These are phyloP conservation scores for Oostethus manadensis DNA, from an alignment of 2,113 vertebrate species.

Conservation along the genomic window DNA sequence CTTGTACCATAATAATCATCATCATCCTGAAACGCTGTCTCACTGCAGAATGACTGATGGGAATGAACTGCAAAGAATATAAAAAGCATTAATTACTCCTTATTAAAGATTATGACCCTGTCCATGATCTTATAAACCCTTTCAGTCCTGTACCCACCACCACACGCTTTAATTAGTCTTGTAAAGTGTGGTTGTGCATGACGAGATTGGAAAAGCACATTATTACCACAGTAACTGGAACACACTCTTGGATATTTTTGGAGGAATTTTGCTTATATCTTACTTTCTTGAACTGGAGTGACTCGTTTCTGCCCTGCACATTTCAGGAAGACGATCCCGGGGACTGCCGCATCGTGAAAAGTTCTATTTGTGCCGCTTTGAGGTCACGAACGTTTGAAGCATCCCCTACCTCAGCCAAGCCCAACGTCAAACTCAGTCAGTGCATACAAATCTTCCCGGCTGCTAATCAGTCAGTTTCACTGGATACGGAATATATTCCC, in stretches of 20 bases:
- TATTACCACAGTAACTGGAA: not conserved
- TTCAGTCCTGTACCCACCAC: slow-evolving; percentile 14
- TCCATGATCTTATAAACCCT: slow-evolving; percentile 10
- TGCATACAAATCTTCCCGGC: slow-evolving; percentile 20
- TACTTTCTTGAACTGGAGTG: not conserved
- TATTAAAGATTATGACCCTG: slow-evolving; percentile 13
- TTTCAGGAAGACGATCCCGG: slow-evolving; percentile 1
- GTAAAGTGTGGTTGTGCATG: slow-evolving; percentile 5
- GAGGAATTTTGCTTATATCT: not conserved
- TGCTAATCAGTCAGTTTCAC: slow-evolving; percentile 39
- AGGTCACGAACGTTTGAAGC: not conserved
- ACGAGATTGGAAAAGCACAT: not conserved
- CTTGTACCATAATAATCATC: slow-evolving; percentile 1
- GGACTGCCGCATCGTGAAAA: not conserved
- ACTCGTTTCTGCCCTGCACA: not conserved
- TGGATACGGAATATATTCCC: slow-evolving; percentile 35
- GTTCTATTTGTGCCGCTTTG: not conserved
- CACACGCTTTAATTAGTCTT: slow-evolving; percentile 9
- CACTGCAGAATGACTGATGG: slow-evolving; percentile 16
- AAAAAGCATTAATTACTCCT: slow-evolving; percentile 25
- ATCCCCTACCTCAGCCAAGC: slow-evolving; percentile 1
- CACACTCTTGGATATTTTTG: not conserved
- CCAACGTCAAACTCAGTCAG: slow-evolving; percentile 21
- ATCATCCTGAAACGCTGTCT: slow-evolving; percentile 10
- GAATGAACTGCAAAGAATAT: slow-evolving; percentile 24